phyloP scores from a whole-genome alignment of 37 sponge, comb jelly and placozoan genomes.

The Halichondria panicea region DNA sequence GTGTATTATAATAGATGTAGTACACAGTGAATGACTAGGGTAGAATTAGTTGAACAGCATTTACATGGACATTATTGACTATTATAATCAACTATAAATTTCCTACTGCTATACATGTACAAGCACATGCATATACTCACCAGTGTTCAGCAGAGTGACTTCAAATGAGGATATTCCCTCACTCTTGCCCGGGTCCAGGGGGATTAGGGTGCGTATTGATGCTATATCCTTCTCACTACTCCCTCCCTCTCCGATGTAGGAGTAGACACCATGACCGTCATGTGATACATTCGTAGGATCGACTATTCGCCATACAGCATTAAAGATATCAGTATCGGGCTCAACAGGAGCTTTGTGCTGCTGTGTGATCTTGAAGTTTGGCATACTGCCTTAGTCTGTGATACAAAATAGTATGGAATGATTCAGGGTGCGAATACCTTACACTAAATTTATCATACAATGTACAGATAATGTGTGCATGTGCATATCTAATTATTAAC shows the following conservation, averaged over 20 bases:
- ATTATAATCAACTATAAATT: too few species aligned
- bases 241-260: conserved; percentile 26
- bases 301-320: conserved; percentile 30
- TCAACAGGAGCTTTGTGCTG: neutral
- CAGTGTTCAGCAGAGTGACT: conserved; percentile 25
- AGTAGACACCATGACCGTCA: conserved; percentile 47
- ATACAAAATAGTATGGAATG: too few species aligned
- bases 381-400: conserved; percentile 1
- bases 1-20: too few species aligned
- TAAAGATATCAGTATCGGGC: neutral
- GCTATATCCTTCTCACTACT: conserved; percentile 38
- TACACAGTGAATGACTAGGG: too few species aligned
- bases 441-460: too few species aligned
- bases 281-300: conserved; percentile 15
- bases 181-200: conserved; percentile 15
- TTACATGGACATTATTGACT: too few species aligned
- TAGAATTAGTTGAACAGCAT: too few species aligned
- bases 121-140: conserved; percentile 2
- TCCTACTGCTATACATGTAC: too few species aligned
- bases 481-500: too few species aligned
- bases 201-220: conserved; percentile 15
- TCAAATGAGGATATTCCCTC: conserved; percentile 41
- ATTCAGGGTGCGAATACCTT: too few species aligned
- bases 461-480: too few species aligned
- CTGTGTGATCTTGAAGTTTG: neutral